Evolutionary conservation across 2,888 invertebrate species (phyloP).

Genomic region (Protophormia terraenovae): DNA sequence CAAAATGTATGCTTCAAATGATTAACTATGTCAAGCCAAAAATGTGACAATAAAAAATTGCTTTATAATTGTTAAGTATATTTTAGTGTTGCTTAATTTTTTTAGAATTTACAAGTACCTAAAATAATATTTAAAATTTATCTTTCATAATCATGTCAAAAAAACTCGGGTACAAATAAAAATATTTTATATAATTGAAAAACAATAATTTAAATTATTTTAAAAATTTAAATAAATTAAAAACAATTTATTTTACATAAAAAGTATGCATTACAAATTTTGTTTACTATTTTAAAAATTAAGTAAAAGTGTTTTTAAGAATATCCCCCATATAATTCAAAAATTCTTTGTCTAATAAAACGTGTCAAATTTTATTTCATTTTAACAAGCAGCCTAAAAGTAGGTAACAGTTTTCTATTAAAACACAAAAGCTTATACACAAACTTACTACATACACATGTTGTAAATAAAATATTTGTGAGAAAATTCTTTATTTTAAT

Average conservation of each 20-base stretch:
- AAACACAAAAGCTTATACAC: neutral
- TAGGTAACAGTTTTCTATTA: neutral
- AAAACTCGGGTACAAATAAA: too few relatives aligned
- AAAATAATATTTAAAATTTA: too few relatives aligned
- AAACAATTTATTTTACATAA: too few relatives aligned
- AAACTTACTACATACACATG: neutral
- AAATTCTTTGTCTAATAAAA: neutral
- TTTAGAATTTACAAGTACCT: too few relatives aligned
- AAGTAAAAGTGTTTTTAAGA: too few relatives aligned
- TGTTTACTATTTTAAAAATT: too few relatives aligned
- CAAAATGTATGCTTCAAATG: neutral
- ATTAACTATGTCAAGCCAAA: neutral
- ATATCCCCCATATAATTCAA: neutral
- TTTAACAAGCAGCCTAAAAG: constrained; percentile 1
- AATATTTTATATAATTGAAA: too few relatives aligned
- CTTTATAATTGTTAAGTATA: neutral
- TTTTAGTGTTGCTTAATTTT: neutral
- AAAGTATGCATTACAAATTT: too few relatives aligned
- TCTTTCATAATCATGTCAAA: too few relatives aligned
- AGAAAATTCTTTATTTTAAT: neutral
- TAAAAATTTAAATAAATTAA: too few relatives aligned
- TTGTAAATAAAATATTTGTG: neutral
- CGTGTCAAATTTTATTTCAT: neutral
- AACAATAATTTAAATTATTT: too few relatives aligned
- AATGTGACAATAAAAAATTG: constrained; percentile 3